Conservation (phyloP, 1,140 invertebrate genomes). For the Lordiphosa stackelbergi region DNA sequence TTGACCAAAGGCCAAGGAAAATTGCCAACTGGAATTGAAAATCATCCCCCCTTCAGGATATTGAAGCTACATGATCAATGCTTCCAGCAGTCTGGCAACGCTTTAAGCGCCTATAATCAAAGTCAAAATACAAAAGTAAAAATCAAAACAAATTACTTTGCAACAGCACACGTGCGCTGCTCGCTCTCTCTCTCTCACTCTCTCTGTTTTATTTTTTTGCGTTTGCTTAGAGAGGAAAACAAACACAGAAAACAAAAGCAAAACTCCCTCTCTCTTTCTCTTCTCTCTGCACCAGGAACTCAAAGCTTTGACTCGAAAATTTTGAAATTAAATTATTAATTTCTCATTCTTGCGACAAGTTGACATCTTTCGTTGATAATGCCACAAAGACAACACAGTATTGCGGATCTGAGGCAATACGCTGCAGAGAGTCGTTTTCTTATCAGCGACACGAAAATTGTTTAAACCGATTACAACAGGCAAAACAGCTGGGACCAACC, state of each 20-base stretch:
- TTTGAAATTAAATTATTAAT: conserved; percentile 24
- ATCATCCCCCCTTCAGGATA: conserved; percentile 29
- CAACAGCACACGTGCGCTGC: conserved; percentile 6
- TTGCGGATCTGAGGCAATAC: conserved; percentile 36
- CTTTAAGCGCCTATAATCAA: conserved; percentile 30
- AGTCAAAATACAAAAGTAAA: conserved; percentile 14
- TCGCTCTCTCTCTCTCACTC: too few relatives aligned
- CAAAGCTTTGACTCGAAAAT: conserved; percentile 1
- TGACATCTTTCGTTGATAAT: conserved; percentile 41
- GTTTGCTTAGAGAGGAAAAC: conserved; percentile 27
- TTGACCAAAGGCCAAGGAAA: conserved; percentile 51
- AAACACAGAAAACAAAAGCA: conserved; percentile 32
- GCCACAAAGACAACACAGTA: conserved; percentile 22
- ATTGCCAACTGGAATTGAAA: conserved; percentile 27
- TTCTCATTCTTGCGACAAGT: conserved; percentile 14
- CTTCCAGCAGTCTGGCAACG: conserved; percentile 34
- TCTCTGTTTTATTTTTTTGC: neutral
- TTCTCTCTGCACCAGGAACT: neutral
- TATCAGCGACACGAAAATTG: conserved; percentile 41
- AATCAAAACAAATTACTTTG: conserved; percentile 16
- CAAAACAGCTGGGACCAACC: conserved; percentile 44
- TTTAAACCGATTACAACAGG: conserved; percentile 55
- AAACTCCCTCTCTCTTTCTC: conserved; percentile 1
- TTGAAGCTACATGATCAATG: conserved; percentile 5
- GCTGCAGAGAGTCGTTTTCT: conserved; percentile 36